Conservation (phyloP, 1,140 invertebrate genomes). For the Apis laboriosa region DNA sequence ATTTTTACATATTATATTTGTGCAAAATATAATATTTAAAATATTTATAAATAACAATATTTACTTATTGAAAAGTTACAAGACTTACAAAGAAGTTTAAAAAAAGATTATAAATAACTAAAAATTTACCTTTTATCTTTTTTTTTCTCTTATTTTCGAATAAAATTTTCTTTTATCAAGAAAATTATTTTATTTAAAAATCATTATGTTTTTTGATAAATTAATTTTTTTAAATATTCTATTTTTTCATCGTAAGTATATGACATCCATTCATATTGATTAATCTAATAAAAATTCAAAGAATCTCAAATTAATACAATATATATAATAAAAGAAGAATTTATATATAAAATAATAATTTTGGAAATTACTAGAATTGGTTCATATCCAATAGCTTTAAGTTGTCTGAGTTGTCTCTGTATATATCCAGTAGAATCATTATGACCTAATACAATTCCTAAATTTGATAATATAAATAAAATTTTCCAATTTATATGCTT, state of each 20-base stretch:
- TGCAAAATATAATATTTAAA: neutral
- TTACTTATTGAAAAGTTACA: too few species aligned
- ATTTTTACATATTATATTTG: neutral
- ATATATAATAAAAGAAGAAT: neutral
- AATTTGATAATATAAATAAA: constrained; percentile 77
- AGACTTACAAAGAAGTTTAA: neutral
- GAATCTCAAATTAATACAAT: neutral
- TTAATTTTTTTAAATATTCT: neutral
- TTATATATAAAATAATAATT: neutral
- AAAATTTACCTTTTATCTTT: neutral
- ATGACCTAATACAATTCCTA: constrained; percentile 75
- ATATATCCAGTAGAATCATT: constrained; percentile 74
- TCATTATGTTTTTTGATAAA: neutral
- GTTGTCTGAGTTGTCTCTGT: constrained; percentile 81
- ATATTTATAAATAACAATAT: neutral
- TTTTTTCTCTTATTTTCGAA: neutral
- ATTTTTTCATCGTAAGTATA: neutral
- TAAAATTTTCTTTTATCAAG: neutral
- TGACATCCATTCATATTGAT: fast-evolving
- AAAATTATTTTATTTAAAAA: neutral
- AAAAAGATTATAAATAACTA: neutral
- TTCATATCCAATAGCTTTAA: constrained; percentile 82
- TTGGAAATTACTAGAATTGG: constrained; percentile 80
- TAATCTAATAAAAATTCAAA: constrained; percentile 2
- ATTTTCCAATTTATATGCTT: constrained; percentile 76